Base-by-base conservation (phyloP, 2,888 invertebrate genomes). In the Agriopis marginaria region DNA sequence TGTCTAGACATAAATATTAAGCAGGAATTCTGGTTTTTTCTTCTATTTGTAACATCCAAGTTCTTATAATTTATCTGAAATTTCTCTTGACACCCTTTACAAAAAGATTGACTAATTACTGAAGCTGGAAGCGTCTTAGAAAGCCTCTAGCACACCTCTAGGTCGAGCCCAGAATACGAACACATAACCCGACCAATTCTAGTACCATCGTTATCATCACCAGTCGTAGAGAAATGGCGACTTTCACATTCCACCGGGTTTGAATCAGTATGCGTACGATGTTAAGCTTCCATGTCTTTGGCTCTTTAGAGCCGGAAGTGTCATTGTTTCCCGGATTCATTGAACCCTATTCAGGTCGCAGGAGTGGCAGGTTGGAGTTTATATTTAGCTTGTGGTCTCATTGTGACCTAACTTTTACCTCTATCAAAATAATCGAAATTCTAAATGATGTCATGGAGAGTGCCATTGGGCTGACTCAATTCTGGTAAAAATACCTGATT, bases 311-410 rank as follows among this genome's bases (percentile, higher is more conserved):
- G 82, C 83, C 89, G 90, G 90, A 91, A 90, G 88, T 83, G 83
- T 84, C 79, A 88, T 86, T 86, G 88, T 90, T 89, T 89, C 87
- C 90, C 87, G 87, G 89, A 90, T 87, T 85, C 89, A 89, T 85
- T 88, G 91, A 89, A 88, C 90, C 83, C 80, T 90, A 86, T 89
- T 80, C 86, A 76, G 90, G 90, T 86, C 89, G 80, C 64, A 68
- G 65, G 71, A 70, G 59, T 42, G 66, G 53, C 17, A 14, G 12
- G 44, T 50, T 9, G 54, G 17, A 9, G 6, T 47, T 49, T 17
- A n/a, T 59, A 66, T 54, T 23, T 32, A 56, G 9, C 14, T 17
- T 62, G 45, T 11, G 17, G 9, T 67, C 17, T 51, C 45, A 45
- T 58, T 58, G 40, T 44, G 3, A 44, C 40, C 17, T 12, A 32